phyloP scores from a whole-genome alignment of 2,113 vertebrate species.

The Argyrosomus japonicus region DNA sequence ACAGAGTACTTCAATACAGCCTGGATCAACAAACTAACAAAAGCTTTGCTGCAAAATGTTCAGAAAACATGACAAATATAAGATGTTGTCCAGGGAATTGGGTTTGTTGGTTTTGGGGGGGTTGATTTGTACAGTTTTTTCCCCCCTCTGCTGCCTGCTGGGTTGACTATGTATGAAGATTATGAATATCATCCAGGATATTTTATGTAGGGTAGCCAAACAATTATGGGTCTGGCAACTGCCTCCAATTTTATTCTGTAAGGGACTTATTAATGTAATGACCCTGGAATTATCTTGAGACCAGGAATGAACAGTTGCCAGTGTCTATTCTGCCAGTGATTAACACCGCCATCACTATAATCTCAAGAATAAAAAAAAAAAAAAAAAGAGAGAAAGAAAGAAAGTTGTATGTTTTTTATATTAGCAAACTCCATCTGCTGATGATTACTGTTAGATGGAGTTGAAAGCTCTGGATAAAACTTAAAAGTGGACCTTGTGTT shows the following conservation, averaged over 20 bases:
- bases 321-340: background rate
- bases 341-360: background rate
- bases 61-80: background rate
- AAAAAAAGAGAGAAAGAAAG: too few relatives aligned
- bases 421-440: background rate
- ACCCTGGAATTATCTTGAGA: background rate
- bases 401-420: background rate
- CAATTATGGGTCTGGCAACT: background rate
- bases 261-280: background rate
- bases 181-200: background rate
- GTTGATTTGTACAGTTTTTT: background rate
- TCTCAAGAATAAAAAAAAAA: background rate
- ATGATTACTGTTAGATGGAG: background rate
- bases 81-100: slow-evolving; percentile 11
- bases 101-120: background rate
- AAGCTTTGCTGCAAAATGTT: slow-evolving; percentile 34
- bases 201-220: background rate
- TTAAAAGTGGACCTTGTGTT: background rate
- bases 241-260: background rate
- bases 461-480: background rate
- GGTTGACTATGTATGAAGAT: background rate
- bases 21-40: slow-evolving; percentile 38
- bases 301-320: slow-evolving; percentile 2
- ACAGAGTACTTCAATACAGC: slow-evolving; percentile 7
- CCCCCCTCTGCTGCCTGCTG: background rate